Evolutionary conservation across 2,888 invertebrate genomes (phyloP).

Genomic region (Abscondita cerata): DNA sequence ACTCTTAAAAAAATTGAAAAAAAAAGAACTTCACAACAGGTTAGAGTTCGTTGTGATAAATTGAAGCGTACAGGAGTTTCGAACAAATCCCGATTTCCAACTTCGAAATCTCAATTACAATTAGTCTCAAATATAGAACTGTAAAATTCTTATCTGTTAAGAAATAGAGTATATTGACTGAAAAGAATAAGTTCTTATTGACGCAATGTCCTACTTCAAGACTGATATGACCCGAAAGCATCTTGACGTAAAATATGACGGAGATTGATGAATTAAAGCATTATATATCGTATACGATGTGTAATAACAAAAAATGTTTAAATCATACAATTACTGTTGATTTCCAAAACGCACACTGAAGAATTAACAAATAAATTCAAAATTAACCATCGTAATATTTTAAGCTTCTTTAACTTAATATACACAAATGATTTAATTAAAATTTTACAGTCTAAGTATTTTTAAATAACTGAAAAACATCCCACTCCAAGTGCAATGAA

Average conservation of each 20-base stretch:
- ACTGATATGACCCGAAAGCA: conserved; percentile 25
- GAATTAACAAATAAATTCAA: too few relatives aligned
- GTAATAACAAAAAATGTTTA: too few relatives aligned
- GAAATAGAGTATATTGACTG: conserved; percentile 25
- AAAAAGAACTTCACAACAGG: conserved; percentile 21
- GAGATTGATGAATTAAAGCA: conserved; percentile 25
- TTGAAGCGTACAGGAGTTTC: conserved; percentile 22
- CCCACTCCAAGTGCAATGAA: too few relatives aligned
- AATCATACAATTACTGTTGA: too few relatives aligned
- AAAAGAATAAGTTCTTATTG: conserved; percentile 22
- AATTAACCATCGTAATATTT: too few relatives aligned
- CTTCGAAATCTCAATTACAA: conserved; percentile 32
- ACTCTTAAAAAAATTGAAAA: neutral
- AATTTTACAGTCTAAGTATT: too few relatives aligned
- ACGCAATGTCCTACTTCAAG: conserved; percentile 24
- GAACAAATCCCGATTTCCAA: conserved; percentile 26
- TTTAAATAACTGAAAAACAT: too few relatives aligned
- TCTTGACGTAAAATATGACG: conserved; percentile 29
- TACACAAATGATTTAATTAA: too few relatives aligned
- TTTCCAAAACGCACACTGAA: too few relatives aligned
- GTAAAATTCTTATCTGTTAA: conserved; percentile 28
- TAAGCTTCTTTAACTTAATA: too few relatives aligned
- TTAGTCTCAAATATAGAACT: conserved; percentile 18
- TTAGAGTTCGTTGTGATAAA: conserved; percentile 27
- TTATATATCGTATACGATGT: too few relatives aligned